Percentiles rank a stretch among this genome's conserved stretches.
These are phyloP conservation scores for Nothobranchius furzeri DNA, from an alignment of 2,113 vertebrate species.

Conservation along the genomic window DNA sequence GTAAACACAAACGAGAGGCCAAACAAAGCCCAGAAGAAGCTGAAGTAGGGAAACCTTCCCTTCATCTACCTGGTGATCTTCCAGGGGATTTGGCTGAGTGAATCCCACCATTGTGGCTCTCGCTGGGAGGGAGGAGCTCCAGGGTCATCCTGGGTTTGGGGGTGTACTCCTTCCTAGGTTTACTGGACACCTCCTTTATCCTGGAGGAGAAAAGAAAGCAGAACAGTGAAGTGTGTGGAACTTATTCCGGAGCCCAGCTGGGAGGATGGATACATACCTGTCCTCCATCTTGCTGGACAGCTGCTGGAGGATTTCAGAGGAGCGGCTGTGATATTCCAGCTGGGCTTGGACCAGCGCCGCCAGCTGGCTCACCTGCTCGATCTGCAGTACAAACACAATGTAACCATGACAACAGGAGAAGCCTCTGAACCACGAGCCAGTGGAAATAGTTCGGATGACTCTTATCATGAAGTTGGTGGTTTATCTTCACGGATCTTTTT, in stretches of 20 bases:
- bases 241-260: background rate
- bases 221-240: background rate
- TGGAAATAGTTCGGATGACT: too few species aligned
- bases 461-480: too few species aligned
- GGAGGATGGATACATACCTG: slow-evolving; percentile 74
- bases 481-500: too few species aligned
- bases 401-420: slow-evolving; percentile 9
- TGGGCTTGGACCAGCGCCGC: slow-evolving; percentile 93
- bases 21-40: too few species aligned
- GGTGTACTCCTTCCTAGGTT: slow-evolving; percentile 89
- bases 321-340: slow-evolving; percentile 92
- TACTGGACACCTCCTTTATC: slow-evolving; percentile 90
- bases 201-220: slow-evolving; percentile 64
- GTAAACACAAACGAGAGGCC: too few species aligned
- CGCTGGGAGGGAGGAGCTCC: slow-evolving; percentile 84
- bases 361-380: slow-evolving; percentile 96
- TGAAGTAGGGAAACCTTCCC: background rate
- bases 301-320: slow-evolving; percentile 89
- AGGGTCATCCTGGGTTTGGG: slow-evolving; percentile 93
- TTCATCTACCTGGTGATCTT: slow-evolving; percentile 71
- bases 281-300: slow-evolving; percentile 91
- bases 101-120: slow-evolving; percentile 92
- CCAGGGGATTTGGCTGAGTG: slow-evolving; percentile 87
- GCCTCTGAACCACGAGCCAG: too few species aligned
- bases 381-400: slow-evolving; percentile 76